Conservation (phyloP, 2,888 invertebrate genomes). For the Dinocampus coccinellae region DNA sequence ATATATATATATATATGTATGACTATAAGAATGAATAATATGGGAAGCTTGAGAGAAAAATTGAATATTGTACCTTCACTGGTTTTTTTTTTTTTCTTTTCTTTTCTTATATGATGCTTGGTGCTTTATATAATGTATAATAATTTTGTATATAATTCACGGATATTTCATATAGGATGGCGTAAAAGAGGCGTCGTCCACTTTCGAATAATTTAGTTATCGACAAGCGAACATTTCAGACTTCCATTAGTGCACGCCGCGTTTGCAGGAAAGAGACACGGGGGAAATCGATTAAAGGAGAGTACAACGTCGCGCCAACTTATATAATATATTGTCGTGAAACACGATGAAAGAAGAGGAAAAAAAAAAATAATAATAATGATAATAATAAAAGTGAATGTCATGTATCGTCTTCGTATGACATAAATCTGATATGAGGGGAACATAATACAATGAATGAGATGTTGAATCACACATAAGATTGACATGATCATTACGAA, state of each 20-base stretch:
- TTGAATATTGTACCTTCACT: not conserved
- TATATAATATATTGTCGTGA: not conserved
- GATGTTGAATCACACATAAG: not conserved
- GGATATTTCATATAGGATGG: conserved; percentile 20
- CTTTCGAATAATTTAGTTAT: conserved; percentile 63
- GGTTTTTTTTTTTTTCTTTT: not conserved
- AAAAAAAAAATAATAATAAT: too few relatives aligned
- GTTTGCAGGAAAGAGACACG: conserved; percentile 32
- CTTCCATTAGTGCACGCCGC: conserved; percentile 56
- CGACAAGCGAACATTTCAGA: conserved; percentile 58
- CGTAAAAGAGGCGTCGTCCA: conserved; percentile 37
- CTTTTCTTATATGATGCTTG: not conserved
- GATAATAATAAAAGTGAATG: conserved; percentile 8
- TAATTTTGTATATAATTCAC: conserved; percentile 35
- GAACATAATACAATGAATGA: not conserved
- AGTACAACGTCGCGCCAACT: conserved; percentile 37
- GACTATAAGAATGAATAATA: not conserved
- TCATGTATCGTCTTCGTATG: not conserved
- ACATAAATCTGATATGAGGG: conserved; percentile 32
- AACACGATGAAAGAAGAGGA: not conserved
- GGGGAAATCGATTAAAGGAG: conserved; percentile 59
- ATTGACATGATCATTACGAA: conserved; percentile 20
- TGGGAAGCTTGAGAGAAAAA: not conserved
- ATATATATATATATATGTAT: too few relatives aligned
- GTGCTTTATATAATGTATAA: conserved; percentile 25